Evolutionary conservation across 2,113 vertebrate genomes (phyloP).

Genomic region (Coreoperca whiteheadi): DNA sequence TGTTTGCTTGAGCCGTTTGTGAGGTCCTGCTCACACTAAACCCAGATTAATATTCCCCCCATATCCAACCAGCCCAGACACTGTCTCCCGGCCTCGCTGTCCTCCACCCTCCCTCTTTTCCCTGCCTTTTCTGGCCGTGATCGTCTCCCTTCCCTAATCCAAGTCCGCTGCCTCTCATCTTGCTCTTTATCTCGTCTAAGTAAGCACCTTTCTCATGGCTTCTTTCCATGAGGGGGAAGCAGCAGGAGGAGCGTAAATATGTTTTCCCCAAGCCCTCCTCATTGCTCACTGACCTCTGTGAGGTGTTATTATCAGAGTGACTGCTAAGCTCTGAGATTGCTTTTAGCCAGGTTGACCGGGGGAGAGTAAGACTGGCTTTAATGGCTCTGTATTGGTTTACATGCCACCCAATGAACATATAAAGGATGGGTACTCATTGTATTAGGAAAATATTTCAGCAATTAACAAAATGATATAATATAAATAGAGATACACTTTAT

Average conservation of each 20-base stretch:
- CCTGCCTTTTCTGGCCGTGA: constrained; percentile 84
- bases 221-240: constrained; percentile 84
- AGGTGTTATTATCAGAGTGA: constrained; percentile 75
- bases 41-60: constrained; percentile 99
- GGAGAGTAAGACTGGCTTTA: constrained; percentile 61
- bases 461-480: constrained; percentile 19
- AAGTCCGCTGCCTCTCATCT: constrained; percentile 91
- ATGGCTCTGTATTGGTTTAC: constrained; percentile 70
- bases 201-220: constrained; percentile 91
- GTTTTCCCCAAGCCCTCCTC: constrained; percentile 73
- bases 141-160: constrained; percentile 91
- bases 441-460: constrained; percentile 38
- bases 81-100: constrained; percentile 82
- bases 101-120: constrained; percentile 79
- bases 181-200: constrained; percentile 92
- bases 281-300: constrained; percentile 77
- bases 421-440: constrained; percentile 3
- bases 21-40: constrained; percentile 96
- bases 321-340: constrained; percentile 75
- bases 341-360: constrained; percentile 74
- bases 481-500: not conserved
- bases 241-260: constrained; percentile 81
- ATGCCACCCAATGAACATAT: constrained; percentile 48
- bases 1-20: constrained; percentile 92
- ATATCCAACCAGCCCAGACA: constrained; percentile 90